Evolutionary conservation across 2,888 invertebrate genomes (phyloP).

Genomic region (Nasonia oneida): DNA sequence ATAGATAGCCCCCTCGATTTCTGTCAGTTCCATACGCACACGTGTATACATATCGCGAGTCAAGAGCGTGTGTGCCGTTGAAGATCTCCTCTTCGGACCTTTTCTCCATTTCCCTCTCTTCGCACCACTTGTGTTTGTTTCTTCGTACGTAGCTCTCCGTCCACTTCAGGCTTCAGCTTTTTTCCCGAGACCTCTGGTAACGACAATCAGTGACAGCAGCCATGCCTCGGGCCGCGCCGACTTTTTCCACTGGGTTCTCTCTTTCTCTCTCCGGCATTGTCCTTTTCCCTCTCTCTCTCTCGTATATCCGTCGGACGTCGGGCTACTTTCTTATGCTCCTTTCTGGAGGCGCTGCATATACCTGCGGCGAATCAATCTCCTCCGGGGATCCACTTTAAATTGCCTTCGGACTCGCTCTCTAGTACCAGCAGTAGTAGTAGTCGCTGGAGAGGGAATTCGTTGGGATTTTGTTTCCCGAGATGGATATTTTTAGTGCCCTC

Average conservation of each 20-base stretch:
- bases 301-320: conserved; percentile 8
- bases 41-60: neutral
- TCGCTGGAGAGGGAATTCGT: conserved; percentile 22
- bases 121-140: neutral
- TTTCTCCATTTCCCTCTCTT: neutral
- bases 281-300: conserved; percentile 30
- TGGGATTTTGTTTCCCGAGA: conserved; percentile 37
- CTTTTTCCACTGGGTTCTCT: conserved; percentile 54
- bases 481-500: conserved; percentile 44
- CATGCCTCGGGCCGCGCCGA: conserved; percentile 63
- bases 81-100: neutral
- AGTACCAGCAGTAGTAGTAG: neutral
- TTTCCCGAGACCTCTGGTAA: conserved; percentile 54
- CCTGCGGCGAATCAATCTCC: conserved; percentile 54
- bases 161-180: neutral
- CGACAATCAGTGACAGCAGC: conserved; percentile 68
- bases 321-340: conserved; percentile 47
- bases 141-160: neutral
- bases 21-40: neutral
- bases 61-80: neutral
- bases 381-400: conserved; percentile 59
- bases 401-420: conserved; percentile 54
- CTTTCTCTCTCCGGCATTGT: conserved; percentile 55
- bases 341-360: neutral
- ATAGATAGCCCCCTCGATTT: neutral